Evolutionary conservation across 2,888 invertebrate genomes (phyloP).

Genomic region (Uropetala carovei): DNA sequence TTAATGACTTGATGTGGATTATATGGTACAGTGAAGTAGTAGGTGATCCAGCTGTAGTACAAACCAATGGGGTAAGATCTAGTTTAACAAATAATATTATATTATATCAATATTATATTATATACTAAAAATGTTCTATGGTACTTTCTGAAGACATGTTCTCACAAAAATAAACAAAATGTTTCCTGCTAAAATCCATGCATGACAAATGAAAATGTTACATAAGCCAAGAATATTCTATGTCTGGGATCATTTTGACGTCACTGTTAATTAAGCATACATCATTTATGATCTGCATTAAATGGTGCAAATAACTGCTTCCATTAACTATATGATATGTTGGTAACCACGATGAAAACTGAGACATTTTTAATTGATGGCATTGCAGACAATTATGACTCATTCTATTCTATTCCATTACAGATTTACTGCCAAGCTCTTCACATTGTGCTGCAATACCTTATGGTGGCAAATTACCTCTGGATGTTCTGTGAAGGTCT

Average conservation of each 20-base stretch:
- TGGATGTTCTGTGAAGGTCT: constrained; percentile 92
- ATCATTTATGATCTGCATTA: too few relatives aligned
- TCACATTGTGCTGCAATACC: constrained; percentile 83
- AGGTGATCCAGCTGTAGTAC: constrained; percentile 78
- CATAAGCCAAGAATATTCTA: too few relatives aligned
- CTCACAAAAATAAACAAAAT: too few relatives aligned
- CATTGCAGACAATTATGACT: neutral
- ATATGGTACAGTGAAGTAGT: constrained; percentile 84
- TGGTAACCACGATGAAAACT: neutral
- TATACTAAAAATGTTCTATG: neutral
- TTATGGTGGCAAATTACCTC: constrained; percentile 86
- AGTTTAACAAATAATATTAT: constrained; percentile 47
- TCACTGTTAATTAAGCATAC: too few relatives aligned
- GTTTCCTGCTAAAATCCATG: too few relatives aligned
- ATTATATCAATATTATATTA: constrained; percentile 9
- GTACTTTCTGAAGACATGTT: too few relatives aligned
- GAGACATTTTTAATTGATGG: neutral
- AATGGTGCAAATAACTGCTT: too few relatives aligned
- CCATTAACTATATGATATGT: neutral
- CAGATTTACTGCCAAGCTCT: constrained; percentile 85
- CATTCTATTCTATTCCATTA: constrained; percentile 67
- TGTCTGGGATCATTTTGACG: too few relatives aligned
- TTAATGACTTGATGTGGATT: constrained; percentile 87
- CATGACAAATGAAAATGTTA: too few relatives aligned
- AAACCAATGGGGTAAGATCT: constrained; percentile 79